Evolutionary conservation across 2,797 vertebrate genomes (phyloP), one percentile per base, ranked within the genome.

Genomic region (Lindbergichthys nudifrons): DNA sequence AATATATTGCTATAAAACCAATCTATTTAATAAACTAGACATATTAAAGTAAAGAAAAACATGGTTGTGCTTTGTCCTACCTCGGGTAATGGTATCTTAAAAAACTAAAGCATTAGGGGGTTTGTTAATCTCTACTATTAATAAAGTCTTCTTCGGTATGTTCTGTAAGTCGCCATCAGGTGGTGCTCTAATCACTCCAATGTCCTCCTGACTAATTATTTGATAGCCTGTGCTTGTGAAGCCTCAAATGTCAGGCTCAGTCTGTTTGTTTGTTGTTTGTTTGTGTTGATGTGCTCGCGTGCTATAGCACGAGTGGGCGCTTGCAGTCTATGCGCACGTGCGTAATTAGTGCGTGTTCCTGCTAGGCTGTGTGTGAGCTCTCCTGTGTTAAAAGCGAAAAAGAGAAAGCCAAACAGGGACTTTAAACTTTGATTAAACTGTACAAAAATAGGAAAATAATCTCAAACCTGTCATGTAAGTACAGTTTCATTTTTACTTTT

Each of bases 101-200:
- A 36, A 30, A 36, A 36, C 32, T 26, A 26, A 26, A 26, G 26
- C 26, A 26, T 26, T 26, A 26, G 4, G 26, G 26, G 26, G 26
- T 9, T 36, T 7, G 32, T 36, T 36, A n/a, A n/a, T 7, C 32
- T 36, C 32, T 36, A 36, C 32, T 36, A 26, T 26, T 26, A 26
- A 26, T 26, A 26, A 21, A 30, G 8, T 36, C 8, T 36, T 36
- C 32, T 36, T 36, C 32, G 60, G 30, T 6, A 7, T 67, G 32
- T 77, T 19, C 16, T 15, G 8, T n/a, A 0, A 19, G 32, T 12
- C 11, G 3, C 75, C 91, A 59, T 66, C 51, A 89, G 90, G 84
- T 50, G 90, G 87, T 84, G 90, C 86, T 77, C 61, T 48, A 56
- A 54, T 59, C 73, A 21, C 79, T 77, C 21, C 18, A 21, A 16